phyloP scores from a whole-genome alignment of 2,113 vertebrate species.

The Gnathonemus longibarbis region DNA sequence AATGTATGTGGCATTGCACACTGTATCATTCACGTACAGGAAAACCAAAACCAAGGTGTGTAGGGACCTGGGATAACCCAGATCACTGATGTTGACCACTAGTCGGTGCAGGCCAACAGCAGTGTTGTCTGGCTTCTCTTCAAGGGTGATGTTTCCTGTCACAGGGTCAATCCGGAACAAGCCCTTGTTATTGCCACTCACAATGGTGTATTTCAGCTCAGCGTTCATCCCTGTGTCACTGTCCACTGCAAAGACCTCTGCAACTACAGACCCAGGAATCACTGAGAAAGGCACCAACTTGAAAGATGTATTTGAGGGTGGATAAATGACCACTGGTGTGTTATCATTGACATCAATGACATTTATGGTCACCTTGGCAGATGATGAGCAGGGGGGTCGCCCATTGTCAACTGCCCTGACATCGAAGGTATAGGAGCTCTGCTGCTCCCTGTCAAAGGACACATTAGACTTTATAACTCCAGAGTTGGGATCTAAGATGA shows the following conservation, averaged over 20 bases:
- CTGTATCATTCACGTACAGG: conserved; percentile 93
- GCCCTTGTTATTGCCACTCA: conserved; percentile 89
- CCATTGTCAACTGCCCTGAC: conserved; percentile 91
- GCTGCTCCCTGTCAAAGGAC: conserved; percentile 93
- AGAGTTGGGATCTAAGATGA: conserved; percentile 88
- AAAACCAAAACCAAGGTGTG: conserved; percentile 94
- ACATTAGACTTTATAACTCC: conserved; percentile 98
- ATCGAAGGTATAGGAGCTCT: conserved; percentile 96
- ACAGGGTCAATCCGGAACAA: conserved; percentile 95
- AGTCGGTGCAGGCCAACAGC: conserved; percentile 89
- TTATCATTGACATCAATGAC: conserved; percentile 98
- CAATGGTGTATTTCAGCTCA: conserved; percentile 91
- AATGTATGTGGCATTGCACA: conserved; percentile 87
- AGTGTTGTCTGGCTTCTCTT: conserved; percentile 78
- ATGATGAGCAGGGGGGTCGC: conserved; percentile 85
- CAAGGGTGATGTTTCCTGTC: conserved; percentile 94
- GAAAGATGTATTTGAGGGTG: conserved; percentile 91
- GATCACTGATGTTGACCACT: conserved; percentile 95
- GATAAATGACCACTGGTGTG: conserved; percentile 87
- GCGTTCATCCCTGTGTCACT: conserved; percentile 98
- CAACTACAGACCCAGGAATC: conserved; percentile 91
- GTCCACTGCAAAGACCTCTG: conserved; percentile 94
- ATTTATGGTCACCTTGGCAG: conserved; percentile 96
- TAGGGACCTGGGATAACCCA: conserved; percentile 91
- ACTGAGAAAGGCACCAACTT: conserved; percentile 92